Evolutionary conservation across 2,797 vertebrate genomes (phyloP), one percentile per base, ranked within the genome.

Genomic region (Sebastes goodei): DNA sequence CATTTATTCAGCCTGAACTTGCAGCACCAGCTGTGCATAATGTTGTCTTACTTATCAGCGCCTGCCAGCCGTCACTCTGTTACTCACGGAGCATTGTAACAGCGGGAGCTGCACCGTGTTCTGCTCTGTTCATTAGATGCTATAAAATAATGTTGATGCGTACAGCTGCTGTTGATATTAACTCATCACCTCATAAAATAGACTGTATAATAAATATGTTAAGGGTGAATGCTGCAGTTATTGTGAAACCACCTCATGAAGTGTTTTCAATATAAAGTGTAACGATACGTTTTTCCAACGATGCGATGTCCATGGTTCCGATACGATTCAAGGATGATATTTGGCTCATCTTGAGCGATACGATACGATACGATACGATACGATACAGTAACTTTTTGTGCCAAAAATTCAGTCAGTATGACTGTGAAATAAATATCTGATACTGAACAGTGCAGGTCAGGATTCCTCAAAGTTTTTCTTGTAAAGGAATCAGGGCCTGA

Each of bases 101-200:
- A 70, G 55, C 30, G 3, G 75, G 38, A 42, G 65, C 49, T 9
- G 12, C 9, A 6, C 2, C 2, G 2, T 1, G 17, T 6, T 76
- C 71, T 60, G 82, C 35, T 85, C 52, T 15, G n/a, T 8, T 74
- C 80, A 67, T 80, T 35, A 59, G 7, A 29, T 11, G 30, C 49
- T 20, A 49, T 21, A 25, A 60, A 68, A 71, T 7, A 8, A 64
- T 6, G 66, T 9, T 30, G 67, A 81, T n/a, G 63, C 38, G 27
- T 6, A 4, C 42, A 82, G 76, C 76, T 82, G 82, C 68, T 81
- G 74, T 29, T 62, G 29, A 66, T 62, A 81, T 78, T 32, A 76
- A 74, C 81, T 81, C 75, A 76, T 78, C 81, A 33, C 67, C 7
- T 71, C 35, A 38, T 62, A 21, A 21, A 66, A 70, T 65, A n/a